Percentiles rank a stretch among this genome's conserved stretches.
Conservation (phyloP, 2,797 vertebrate species). For the Bufotes viridis region DNA sequence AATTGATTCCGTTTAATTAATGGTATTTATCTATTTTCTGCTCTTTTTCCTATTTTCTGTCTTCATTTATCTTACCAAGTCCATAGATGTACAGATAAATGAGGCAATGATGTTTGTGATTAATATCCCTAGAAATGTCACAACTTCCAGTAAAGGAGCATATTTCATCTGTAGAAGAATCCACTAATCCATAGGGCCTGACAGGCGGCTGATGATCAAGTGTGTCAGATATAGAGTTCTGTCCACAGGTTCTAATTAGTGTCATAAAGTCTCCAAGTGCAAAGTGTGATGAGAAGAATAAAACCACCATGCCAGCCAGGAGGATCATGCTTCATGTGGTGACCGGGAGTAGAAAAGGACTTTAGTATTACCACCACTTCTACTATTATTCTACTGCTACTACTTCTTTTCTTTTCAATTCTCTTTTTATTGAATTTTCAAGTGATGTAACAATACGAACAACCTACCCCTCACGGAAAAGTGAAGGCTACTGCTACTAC, state of each 20-base stretch:
- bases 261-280: not conserved
- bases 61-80: not conserved
- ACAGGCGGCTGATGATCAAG: not conserved
- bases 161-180: not conserved
- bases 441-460: too few species aligned
- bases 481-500: too few species aligned
- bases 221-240: not conserved
- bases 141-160: not conserved
- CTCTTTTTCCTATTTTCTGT: too few species aligned
- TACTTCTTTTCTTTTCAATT: too few species aligned
- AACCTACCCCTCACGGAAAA: too few species aligned
- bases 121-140: conserved; percentile 2
- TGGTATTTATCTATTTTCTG: not conserved
- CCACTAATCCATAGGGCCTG: not conserved
- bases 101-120: not conserved
- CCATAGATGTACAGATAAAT: not conserved
- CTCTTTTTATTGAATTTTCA: too few species aligned
- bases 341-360: too few species aligned
- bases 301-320: too few species aligned
- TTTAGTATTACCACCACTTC: too few species aligned
- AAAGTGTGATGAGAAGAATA: not conserved
- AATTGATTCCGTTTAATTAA: conserved; percentile 18
- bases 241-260: not conserved
- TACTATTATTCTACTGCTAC: too few species aligned
- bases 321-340: too few species aligned